A percentile compares a stretch with the other conserved stretches of the same genome.
Conservation (phyloP, 2,888 invertebrate genomes). For the Megaustenia siamemsis region DNA sequence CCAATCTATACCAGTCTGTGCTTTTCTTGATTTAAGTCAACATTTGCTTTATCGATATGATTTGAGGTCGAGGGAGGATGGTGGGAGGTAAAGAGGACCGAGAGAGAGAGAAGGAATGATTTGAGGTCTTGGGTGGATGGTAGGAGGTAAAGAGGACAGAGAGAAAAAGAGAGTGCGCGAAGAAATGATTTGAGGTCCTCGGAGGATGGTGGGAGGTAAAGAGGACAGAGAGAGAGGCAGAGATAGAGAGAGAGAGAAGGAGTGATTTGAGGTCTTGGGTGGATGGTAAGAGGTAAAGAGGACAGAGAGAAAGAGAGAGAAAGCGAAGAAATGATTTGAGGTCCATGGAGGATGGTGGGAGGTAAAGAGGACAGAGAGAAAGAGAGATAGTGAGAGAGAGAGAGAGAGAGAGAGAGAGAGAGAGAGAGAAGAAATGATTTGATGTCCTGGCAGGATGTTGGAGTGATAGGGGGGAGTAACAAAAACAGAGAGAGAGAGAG, state of each 20-base stretch:
- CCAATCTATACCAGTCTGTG: too few species aligned
- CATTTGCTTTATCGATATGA: too few species aligned
- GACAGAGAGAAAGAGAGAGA: not conserved
- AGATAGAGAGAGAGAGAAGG: slow-evolving; percentile 7
- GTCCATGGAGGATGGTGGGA: slow-evolving; percentile 13
- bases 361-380: too few species aligned
- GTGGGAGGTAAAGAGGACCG: not conserved
- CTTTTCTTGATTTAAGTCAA: too few species aligned
- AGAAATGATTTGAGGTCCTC: not conserved
- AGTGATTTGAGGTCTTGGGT: not conserved
- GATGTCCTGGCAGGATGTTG: slow-evolving; percentile 80
- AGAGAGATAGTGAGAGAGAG: too few species aligned
- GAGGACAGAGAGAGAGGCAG: slow-evolving; percentile 52
- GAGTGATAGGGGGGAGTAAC: slow-evolving; percentile 82
- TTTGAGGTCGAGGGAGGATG: too few species aligned
- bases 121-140: not conserved
- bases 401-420: slow-evolving; percentile 34
- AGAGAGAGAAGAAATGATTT: slow-evolving; percentile 29
- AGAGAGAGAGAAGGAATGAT: not conserved
- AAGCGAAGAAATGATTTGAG: too few species aligned
- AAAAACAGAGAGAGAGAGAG: slow-evolving; percentile 53
- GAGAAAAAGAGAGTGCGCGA: slow-evolving; percentile 6
- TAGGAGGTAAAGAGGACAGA: not conserved
- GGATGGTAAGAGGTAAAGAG: not conserved
- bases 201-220: slow-evolving; percentile 70